A percentile compares a stretch with the other conserved stretches of the same genome.
Conservation (phyloP, 2,113 vertebrate species). For the human region DNA sequence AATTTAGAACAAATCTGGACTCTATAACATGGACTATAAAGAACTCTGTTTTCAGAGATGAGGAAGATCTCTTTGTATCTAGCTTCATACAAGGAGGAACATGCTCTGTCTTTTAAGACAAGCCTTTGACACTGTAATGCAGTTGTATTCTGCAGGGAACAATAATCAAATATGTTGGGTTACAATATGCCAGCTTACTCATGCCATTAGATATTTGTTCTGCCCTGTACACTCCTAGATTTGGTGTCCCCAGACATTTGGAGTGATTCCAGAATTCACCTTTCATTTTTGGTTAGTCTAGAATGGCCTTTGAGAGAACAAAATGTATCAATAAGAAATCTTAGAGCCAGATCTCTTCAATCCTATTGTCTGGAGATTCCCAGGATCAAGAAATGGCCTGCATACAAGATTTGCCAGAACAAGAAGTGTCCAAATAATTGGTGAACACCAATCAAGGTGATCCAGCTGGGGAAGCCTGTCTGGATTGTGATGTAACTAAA, state of each 20-base stretch:
- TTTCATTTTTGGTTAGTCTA: neutral
- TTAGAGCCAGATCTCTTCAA: neutral
- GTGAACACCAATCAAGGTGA: neutral
- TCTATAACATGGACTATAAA: neutral
- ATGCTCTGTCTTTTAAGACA: neutral
- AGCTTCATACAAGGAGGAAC: neutral
- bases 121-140: neutral
- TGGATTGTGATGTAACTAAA: neutral
- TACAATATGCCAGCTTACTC: neutral
- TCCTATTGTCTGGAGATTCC: neutral
- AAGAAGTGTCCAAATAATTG: neutral
- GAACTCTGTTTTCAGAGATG: neutral
- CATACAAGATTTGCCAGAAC: neutral
- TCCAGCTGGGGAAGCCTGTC: neutral
- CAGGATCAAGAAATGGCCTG: neutral
- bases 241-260: neutral
- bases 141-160: neutral
- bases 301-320: neutral
- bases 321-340: neutral
- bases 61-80: neutral
- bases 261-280: neutral
- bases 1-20: neutral
- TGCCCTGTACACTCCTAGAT: neutral
- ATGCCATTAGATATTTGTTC: neutral
- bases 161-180: neutral